Evolutionary conservation across 2,797 vertebrate species (phyloP).

Genomic region (Megaceryle alcyon): DNA sequence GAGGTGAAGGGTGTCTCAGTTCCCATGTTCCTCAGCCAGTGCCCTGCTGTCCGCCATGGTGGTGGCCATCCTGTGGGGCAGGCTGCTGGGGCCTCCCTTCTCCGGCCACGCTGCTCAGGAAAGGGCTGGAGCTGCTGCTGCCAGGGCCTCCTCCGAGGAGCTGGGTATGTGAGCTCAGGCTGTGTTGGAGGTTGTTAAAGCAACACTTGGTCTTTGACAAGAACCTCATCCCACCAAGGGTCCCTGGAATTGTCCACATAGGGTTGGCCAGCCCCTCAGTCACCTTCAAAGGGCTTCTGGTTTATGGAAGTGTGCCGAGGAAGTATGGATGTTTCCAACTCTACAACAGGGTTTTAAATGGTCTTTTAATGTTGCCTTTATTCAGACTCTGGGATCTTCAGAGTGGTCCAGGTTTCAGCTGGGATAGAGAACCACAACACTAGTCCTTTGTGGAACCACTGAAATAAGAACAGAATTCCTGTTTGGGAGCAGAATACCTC

Average conservation of each 20-base stretch:
- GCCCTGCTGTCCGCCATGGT: fast-evolving
- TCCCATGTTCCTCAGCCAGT: fast-evolving
- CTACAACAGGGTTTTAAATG: not conserved
- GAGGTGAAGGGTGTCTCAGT: fast-evolving
- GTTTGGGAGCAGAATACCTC: not conserved
- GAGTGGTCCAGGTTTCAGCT: not conserved
- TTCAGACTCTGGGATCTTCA: not conserved
- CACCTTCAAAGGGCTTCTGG: not conserved
- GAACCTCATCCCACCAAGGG: fast-evolving
- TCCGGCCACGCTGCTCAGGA: too few relatives aligned
- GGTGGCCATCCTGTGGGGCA: not conserved
- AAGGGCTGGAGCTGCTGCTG: not conserved
- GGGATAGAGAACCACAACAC: not conserved
- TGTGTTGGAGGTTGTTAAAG: too few relatives aligned
- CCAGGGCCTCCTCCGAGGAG: not conserved
- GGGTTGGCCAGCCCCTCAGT: too few relatives aligned
- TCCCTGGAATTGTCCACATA: not conserved
- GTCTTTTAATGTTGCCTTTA: not conserved
- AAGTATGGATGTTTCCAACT: not conserved
- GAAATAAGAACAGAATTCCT: not conserved
- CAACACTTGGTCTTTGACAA: not conserved
- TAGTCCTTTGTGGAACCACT: not conserved
- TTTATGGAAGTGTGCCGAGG: not conserved
- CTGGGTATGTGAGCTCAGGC: not conserved
- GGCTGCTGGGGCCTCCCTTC: too few relatives aligned